Evolutionary conservation across 1,140 invertebrate species (phyloP).

Genomic region (Philopotamus ludificatus): DNA sequence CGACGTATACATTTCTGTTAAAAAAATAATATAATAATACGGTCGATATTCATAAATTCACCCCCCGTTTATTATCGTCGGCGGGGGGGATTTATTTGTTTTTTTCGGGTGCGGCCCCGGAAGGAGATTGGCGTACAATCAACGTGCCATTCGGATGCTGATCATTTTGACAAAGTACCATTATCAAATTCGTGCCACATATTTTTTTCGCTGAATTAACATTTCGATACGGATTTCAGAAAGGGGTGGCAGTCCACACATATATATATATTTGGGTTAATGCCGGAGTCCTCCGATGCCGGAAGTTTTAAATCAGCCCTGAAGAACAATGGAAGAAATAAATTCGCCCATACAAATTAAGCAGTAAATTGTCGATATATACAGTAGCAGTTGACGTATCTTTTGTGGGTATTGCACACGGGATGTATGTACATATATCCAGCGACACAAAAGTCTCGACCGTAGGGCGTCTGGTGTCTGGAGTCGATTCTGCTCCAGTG

Average conservation of each 20-base stretch:
- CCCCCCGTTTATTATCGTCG: conserved; percentile 18
- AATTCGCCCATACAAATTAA: conserved; percentile 4
- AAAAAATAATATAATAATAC: too few relatives aligned
- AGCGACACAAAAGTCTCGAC: conserved; percentile 35
- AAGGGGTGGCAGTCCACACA: too few relatives aligned
- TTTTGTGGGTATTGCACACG: background rate
- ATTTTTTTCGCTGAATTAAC: too few relatives aligned
- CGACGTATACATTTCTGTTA: too few relatives aligned
- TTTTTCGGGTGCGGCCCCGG: conserved; percentile 36
- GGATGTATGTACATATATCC: background rate
- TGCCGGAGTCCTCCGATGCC: background rate
- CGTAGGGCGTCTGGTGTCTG: conserved; percentile 38
- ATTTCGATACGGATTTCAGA: background rate
- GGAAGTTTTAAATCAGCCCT: conserved; percentile 1
- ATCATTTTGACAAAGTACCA: background rate
- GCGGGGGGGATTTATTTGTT: conserved; percentile 22
- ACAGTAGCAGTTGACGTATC: background rate
- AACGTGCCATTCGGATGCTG: conserved; percentile 13
- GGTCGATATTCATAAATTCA: too few relatives aligned
- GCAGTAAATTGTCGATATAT: conserved; percentile 9
- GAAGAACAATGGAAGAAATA: conserved; percentile 5
- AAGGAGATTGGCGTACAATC: conserved; percentile 28
- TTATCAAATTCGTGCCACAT: background rate
- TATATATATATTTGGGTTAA: background rate
- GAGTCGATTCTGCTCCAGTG: conserved; percentile 38